Percentiles rank a stretch among this genome's conserved stretches.
These are phyloP conservation scores for Auanema sp. DNA, from an alignment of 2,888 invertebrate genomes.

Conservation along the genomic window DNA sequence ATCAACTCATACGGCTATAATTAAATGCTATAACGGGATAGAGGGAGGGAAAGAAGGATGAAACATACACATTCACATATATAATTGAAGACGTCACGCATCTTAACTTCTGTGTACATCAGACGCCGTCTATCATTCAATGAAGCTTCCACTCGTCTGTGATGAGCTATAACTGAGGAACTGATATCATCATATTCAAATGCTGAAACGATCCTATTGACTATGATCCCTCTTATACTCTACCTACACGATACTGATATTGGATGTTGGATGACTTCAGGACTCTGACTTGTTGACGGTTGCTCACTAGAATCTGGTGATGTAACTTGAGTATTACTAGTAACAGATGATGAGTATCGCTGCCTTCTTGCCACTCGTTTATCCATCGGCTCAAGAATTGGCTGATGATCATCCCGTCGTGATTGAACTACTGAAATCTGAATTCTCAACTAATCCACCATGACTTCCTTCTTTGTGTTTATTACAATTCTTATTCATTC, in stretches of 20 bases:
- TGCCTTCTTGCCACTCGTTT: neutral
- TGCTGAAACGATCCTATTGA: constrained; percentile 1
- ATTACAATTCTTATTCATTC: constrained; percentile 42
- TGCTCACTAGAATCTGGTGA: no score
- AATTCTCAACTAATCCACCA: neutral
- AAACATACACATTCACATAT: constrained; percentile 42
- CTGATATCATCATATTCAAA: constrained; percentile 18
- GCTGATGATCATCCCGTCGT: neutral
- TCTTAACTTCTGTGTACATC: constrained; percentile 43
- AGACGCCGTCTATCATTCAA: constrained; percentile 41
- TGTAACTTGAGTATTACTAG: no score
- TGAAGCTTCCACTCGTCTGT: constrained; percentile 34
- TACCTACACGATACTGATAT: neutral
- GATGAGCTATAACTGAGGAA: constrained; percentile 28
- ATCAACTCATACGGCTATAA: constrained; percentile 40
- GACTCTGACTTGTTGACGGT: no score
- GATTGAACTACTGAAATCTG: constrained; percentile 17
- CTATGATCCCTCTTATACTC: neutral
- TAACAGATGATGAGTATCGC: neutral
- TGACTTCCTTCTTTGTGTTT: no score
- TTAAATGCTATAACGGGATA: neutral
- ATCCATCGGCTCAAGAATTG: neutral
- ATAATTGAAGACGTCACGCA: constrained; percentile 35
- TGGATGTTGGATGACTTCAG: no score
- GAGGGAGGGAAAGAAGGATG: neutral